Evolutionary conservation across 2,113 vertebrate genomes (phyloP).

Genomic region (Oreochromis spilurus): DNA sequence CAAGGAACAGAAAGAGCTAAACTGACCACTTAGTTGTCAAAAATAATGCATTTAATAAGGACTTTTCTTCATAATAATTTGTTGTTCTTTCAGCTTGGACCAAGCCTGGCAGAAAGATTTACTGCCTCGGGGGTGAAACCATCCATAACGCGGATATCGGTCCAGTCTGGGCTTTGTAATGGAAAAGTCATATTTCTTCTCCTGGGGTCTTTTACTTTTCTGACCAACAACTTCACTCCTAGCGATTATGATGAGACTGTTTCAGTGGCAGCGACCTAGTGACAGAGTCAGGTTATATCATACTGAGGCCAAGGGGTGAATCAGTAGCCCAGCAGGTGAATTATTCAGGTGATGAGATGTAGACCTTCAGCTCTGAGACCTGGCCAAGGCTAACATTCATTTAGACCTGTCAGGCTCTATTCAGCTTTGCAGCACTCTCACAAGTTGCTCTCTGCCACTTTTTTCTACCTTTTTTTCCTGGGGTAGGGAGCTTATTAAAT

Average conservation of each 20-base stretch:
- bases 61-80: neutral
- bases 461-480: neutral
- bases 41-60: neutral
- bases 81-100: neutral
- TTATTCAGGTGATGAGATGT: constrained; percentile 65
- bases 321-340: constrained; percentile 47
- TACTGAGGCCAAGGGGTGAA: constrained; percentile 5
- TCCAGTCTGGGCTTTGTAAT: neutral
- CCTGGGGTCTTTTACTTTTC: neutral
- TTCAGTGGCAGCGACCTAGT: neutral
- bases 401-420: constrained; percentile 51
- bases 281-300: constrained; percentile 1
- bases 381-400: constrained; percentile 60
- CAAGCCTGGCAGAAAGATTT: neutral
- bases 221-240: neutral
- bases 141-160: neutral
- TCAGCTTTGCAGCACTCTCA: constrained; percentile 31
- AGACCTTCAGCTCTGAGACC: constrained; percentile 56
- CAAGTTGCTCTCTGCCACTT: constrained; percentile 10
- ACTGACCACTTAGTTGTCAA: neutral
- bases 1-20: neutral
- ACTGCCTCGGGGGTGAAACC: neutral
- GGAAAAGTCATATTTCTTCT: constrained; percentile 4
- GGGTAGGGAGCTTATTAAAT: constrained; percentile 41
- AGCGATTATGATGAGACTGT: neutral